Evolutionary conservation across 2,113 vertebrate genomes (phyloP), one percentile per base, ranked within the genome.

Genomic region (Anguilla rostrata): DNA sequence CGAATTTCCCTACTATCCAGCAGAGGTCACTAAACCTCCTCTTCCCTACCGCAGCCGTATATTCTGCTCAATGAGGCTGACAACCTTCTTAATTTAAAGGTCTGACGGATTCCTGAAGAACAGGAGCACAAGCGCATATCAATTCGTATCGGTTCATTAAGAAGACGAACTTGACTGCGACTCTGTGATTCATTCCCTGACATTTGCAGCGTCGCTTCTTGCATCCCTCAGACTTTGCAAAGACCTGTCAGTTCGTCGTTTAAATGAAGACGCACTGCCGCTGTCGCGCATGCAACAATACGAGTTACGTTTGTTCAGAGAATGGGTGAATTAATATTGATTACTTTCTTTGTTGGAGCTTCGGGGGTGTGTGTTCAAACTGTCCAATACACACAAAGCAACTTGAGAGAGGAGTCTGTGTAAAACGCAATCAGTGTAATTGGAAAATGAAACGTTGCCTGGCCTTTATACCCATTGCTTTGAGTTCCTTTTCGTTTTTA

Each of bases 261-360:
- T 41, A 86, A 90, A 91, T 88, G 84, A 90, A 88, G 86, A 90
- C 86, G 63, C 83, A 83, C 63, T 26, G 83, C 46, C 78, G 22
- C 53, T 57, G 40, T 26, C 39, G 84, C n/a, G 39, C 75, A 84
- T 82, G 82, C 87, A 80, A 66, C 39, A 46, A 78, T 49, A n/a
- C 22, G 20, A 41, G 80, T 49, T 82, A 60, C 22, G 81, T 39
- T 78, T 86, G 57, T 86, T 86, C 79, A 85, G 80, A 83, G 41
- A 26, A 56, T 63, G 78, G 81, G 46, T 85, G 85, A 90, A 85
- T 60, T 46, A 56, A 83, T 81, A 82, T 53, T 85, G 86, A 91
- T 90, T 63, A 80, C 79, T 83, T 60, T 39, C 53, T 85, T 84
- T 57, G 80, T 49, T 81, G 78, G 29, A 84, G 57, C 34, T 43